phyloP scores from a whole-genome alignment of 2,888 invertebrate species.

The Tachystola acroxantha region DNA sequence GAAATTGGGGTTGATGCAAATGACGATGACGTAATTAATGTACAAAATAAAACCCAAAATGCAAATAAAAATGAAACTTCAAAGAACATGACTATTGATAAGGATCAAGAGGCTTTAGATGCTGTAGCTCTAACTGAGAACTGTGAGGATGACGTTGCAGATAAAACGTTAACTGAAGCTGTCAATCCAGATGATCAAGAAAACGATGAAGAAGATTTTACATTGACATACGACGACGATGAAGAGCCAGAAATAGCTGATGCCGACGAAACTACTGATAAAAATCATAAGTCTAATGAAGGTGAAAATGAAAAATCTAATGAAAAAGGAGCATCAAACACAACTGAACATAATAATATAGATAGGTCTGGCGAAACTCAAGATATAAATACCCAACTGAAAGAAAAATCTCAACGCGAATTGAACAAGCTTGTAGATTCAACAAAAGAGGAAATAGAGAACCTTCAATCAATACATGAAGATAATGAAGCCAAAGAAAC shows the following conservation, averaged over 20 bases:
- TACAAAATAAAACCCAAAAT: not conserved
- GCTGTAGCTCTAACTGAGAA: not conserved
- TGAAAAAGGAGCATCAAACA: too few species aligned
- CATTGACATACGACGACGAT: constrained; percentile 9
- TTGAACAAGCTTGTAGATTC: constrained; percentile 10
- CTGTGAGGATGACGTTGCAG: not conserved
- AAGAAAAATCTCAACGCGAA: constrained; percentile 11
- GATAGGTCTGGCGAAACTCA: not conserved
- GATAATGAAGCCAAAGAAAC: constrained; percentile 1
- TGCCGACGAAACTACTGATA: not conserved
- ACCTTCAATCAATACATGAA: not conserved
- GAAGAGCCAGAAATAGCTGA: not conserved
- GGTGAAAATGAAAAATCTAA: not conserved
- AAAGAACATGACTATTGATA: not conserved
- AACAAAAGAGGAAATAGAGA: constrained; percentile 1
- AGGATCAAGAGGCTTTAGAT: not conserved
- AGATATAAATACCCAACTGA: constrained; percentile 3
- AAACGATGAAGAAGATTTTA: constrained; percentile 16
- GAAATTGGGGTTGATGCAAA: too few species aligned
- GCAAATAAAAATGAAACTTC: not conserved
- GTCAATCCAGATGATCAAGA: constrained; percentile 7
- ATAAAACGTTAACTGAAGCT: not conserved
- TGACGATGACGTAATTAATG: not conserved
- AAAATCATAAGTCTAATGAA: not conserved
- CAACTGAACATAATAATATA: too few species aligned